Percentiles rank a stretch among this genome's conserved stretches.
These are phyloP conservation scores for Cryptotis parvus DNA, from an alignment of 2,113 vertebrate genomes.

Conservation along the genomic window DNA sequence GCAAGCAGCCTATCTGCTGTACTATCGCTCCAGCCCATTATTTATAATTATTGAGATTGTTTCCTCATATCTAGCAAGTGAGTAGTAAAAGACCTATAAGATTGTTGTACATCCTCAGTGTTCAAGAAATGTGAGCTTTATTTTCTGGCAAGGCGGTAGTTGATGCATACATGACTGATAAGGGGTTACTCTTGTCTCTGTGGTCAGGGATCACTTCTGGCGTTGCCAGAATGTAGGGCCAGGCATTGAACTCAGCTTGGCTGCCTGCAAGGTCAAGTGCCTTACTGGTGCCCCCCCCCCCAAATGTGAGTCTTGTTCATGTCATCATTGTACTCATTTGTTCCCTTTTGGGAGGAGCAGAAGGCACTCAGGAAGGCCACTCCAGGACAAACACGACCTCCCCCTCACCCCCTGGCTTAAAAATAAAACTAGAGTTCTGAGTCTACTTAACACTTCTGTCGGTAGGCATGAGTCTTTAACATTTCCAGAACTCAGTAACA, in stretches of 20 bases:
- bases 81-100: neutral
- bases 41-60: neutral
- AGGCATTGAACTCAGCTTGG: too few relatives aligned
- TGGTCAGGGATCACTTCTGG: too few relatives aligned
- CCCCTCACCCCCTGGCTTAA: neutral
- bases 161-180: too few relatives aligned
- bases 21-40: neutral
- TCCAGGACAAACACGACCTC: conserved; percentile 33
- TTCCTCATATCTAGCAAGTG: neutral
- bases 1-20: too few relatives aligned
- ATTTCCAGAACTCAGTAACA: conserved; percentile 53
- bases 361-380: neutral
- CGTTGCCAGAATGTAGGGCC: too few relatives aligned
- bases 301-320: neutral
- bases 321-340: too few relatives aligned
- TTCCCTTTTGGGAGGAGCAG: neutral
- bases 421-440: conserved; percentile 58
- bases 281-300: too few relatives aligned
- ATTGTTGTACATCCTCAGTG: neutral
- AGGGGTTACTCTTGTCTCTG: too few relatives aligned
- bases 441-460: conserved; percentile 52
- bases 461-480: conserved; percentile 22
- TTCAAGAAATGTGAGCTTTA: neutral
- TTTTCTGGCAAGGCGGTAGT: too few relatives aligned
- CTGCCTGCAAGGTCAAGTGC: too few relatives aligned